phyloP scores from a whole-genome alignment of 2,113 vertebrate genomes.

The Asarcornis scutulata region DNA sequence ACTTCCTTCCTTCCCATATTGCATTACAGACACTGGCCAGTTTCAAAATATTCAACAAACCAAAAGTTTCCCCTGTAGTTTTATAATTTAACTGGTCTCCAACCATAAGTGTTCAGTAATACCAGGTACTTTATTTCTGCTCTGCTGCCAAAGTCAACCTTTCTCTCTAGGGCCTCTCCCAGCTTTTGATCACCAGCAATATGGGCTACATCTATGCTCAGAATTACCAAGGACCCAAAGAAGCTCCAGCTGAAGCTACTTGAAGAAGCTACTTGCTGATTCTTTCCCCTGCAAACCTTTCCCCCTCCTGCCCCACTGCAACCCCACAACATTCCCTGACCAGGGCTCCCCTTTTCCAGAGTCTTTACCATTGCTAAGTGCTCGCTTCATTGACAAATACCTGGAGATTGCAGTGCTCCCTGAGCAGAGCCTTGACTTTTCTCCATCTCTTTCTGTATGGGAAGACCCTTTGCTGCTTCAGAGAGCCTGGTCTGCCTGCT shows the following conservation, averaged over 20 bases:
- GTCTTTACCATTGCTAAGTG: not conserved
- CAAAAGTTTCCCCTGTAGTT: not conserved
- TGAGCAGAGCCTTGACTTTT: not conserved
- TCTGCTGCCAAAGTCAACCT: not conserved
- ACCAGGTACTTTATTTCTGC: not conserved
- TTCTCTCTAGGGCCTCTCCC: not conserved
- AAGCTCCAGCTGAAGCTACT: too few relatives aligned
- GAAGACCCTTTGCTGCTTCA: not conserved
- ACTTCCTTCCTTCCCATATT: not conserved
- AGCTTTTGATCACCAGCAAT: not conserved
- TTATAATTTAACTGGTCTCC: not conserved
- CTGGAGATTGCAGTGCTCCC: not conserved
- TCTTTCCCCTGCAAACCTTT: not conserved
- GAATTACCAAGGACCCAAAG: not conserved
- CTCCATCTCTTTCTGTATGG: not conserved
- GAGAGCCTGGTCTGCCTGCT: not conserved
- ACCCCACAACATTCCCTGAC: not conserved
- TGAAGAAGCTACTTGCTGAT: not conserved
- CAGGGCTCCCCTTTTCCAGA: not conserved
- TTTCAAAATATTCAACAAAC: slow-evolving; percentile 1
- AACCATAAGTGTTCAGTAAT: not conserved
- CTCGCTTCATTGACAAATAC: not conserved
- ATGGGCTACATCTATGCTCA: not conserved
- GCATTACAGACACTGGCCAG: not conserved
- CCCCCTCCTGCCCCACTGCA: not conserved